A percentile compares a stretch with the other conserved stretches of the same genome.
phyloP scores from a whole-genome alignment of 2,888 invertebrate genomes.

The Plutella xylostella region DNA sequence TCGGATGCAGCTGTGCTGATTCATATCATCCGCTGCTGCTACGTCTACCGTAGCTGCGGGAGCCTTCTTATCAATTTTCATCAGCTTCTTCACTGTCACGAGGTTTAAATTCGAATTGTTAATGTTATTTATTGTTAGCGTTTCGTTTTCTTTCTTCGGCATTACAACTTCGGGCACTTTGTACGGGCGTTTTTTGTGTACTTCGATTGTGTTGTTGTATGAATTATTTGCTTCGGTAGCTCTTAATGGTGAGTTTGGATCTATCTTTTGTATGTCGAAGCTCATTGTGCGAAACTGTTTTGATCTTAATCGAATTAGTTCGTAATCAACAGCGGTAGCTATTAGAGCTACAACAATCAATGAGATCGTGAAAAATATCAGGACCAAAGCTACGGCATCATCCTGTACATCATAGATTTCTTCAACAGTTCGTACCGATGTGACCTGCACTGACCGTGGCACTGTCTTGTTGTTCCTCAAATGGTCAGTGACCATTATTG shows the following conservation, averaged over 20 bases:
- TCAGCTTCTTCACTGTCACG: conserved; percentile 35
- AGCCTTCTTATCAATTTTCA: conserved; percentile 30
- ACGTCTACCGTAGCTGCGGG: conserved; percentile 53
- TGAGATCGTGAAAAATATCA: conserved; percentile 34
- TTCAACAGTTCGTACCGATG: conserved; percentile 34
- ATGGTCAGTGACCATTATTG: conserved; percentile 53
- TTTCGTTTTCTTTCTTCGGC: conserved; percentile 21
- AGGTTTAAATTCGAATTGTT: conserved; percentile 35
- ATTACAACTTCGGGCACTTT: background rate
- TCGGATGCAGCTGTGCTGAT: conserved; percentile 36
- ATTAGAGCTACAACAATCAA: conserved; percentile 36
- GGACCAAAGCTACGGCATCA: conserved; percentile 38
- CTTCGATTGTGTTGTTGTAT: conserved; percentile 9
- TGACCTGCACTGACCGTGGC: conserved; percentile 39
- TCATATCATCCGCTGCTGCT: conserved; percentile 38
- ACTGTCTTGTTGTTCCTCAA: conserved; percentile 41
- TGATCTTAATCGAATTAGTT: conserved; percentile 33
- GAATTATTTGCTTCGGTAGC: background rate
- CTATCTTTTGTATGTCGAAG: conserved; percentile 47
- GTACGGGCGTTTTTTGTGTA: conserved; percentile 1
- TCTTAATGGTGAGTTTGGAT: conserved; percentile 20
- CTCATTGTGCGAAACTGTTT: conserved; percentile 36
- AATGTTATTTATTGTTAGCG: conserved; percentile 26
- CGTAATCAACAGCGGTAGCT: conserved; percentile 58
- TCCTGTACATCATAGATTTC: conserved; percentile 30